Evolutionary conservation across 1,140 invertebrate species (phyloP).

Genomic region (Drosophila teissieri): DNA sequence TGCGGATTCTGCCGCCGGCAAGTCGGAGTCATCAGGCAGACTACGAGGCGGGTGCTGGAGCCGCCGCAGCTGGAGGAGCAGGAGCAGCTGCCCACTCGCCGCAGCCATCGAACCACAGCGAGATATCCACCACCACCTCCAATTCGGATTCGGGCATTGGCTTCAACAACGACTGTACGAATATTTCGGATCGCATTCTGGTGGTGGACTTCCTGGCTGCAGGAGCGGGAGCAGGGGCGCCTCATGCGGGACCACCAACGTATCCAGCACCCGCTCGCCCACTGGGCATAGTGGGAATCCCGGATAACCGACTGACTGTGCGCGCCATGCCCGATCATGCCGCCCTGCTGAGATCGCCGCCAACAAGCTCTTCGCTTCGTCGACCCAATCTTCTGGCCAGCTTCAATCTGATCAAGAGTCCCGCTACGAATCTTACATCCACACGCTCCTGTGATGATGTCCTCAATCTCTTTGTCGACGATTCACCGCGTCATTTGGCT

Average conservation of each 20-base stretch:
- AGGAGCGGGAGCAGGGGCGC: constrained; percentile 22
- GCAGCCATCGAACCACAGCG: constrained; percentile 92
- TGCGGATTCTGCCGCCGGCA: constrained; percentile 84
- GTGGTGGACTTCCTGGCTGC: constrained; percentile 90
- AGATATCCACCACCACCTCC: constrained; percentile 93
- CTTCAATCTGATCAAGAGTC: constrained; percentile 78
- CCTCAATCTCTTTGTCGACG: constrained; percentile 55
- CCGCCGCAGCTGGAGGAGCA: constrained; percentile 20
- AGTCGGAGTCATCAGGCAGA: constrained; percentile 61
- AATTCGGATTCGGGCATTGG: constrained; percentile 98
- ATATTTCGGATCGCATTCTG: constrained; percentile 92
- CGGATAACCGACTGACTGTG: constrained; percentile 85
- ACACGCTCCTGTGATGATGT: constrained; percentile 81
- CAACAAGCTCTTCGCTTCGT: constrained; percentile 39
- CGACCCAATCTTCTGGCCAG: constrained; percentile 71
- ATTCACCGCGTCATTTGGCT: constrained; percentile 36
- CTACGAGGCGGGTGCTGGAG: constrained; percentile 27
- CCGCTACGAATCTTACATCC: constrained; percentile 62
- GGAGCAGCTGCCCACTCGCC: constrained; percentile 88
- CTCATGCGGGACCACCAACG: constrained; percentile 22
- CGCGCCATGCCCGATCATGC: constrained; percentile 85
- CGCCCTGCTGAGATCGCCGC: constrained; percentile 50
- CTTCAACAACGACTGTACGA: constrained; percentile 93
- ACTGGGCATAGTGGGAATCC: constrained; percentile 64
- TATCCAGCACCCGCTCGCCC: constrained; percentile 56